Evolutionary conservation across 2,797 vertebrate species (phyloP), one percentile per base, ranked within the genome.

Genomic region (Pseudochirops corinnae): DNA sequence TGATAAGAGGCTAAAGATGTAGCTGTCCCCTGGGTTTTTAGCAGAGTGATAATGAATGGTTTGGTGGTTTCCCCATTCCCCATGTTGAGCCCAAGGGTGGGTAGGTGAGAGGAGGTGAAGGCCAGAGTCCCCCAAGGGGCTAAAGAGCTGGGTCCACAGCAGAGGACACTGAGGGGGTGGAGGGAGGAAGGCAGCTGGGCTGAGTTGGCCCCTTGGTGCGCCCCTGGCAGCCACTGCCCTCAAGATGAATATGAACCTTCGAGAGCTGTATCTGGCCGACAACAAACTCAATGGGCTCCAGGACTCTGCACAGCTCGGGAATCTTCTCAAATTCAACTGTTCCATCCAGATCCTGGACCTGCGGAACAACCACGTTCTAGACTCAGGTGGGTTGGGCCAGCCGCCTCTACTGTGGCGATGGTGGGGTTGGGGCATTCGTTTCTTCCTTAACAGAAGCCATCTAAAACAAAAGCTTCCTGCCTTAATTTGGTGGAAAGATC

Each of bases 181-280:
- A 11, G 39, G 60, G 1, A 10, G 0, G 21, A 11, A 87, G 14
- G 57, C 28, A 53, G 29, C 21, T 33, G 26, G 50, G 18, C n/a
- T 0, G 1, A 56, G 39, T n/a, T 6, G 21, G 5, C 14, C 10
- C 21, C 50, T 9, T 9, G 39, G 7, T 7, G 53, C 46, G 33
- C 24, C 46, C 6, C 6, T 0, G 46, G 29, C 96, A 99, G 99
- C 99, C 94, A 99, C 99, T 0, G 99, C 99, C 16, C 98, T 99
- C 98, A 99, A 99, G 99, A 99, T 99, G 99, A 99, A 99, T 95
- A 99, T 99, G 99, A 99, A 99, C 96, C 98, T 99, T 55, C 98
- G 99, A 94, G 99, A 99, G 98, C 98, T 99, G 5, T 99, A 99
- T 98, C 98, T 99, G 97, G 99, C 99, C 0, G 99, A 99, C 96